phyloP scores from a whole-genome alignment of 2,113 vertebrate species.

The Daubentonia madagascariensis region DNA sequence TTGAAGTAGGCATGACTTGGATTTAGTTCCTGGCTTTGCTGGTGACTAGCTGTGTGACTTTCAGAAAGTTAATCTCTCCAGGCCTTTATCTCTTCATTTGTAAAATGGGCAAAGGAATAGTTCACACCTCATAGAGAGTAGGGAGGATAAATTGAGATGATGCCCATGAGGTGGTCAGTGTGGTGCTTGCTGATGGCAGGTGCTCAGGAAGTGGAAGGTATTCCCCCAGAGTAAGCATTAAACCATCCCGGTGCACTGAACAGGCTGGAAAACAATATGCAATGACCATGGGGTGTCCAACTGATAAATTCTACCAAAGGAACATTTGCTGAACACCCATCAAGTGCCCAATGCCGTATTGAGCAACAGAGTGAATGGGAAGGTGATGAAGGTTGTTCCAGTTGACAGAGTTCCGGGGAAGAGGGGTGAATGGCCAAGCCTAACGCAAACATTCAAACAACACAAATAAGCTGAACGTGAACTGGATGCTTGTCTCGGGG shows the following conservation, averaged over 20 bases:
- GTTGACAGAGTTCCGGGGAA: too few species aligned
- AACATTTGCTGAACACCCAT: neutral
- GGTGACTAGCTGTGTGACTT: neutral
- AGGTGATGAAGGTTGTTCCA: neutral
- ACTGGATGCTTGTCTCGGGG: rapidly evolving
- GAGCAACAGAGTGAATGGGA: neutral
- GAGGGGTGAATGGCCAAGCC: neutral
- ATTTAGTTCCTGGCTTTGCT: neutral
- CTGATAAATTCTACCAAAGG: neutral
- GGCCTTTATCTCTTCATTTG: neutral
- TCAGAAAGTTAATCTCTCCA: neutral
- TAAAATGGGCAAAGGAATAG: neutral
- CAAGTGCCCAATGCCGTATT: rapidly evolving
- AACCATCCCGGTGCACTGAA: neutral
- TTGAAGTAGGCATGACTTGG: neutral
- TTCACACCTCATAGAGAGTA: neutral
- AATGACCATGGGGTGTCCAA: neutral
- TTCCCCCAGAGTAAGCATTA: neutral
- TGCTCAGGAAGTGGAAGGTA: neutral
- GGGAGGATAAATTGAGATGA: neutral
- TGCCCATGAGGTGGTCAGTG: neutral
- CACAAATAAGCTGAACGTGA: neutral
- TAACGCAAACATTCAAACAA: too few species aligned
- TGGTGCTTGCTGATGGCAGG: too few species aligned
- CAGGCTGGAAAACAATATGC: neutral